Evolutionary conservation across 53 echinoderm and acorn worm genomes (phyloP), one percentile per base, ranked within the genome.

Genomic region (Mesocentrotus franciscanus): DNA sequence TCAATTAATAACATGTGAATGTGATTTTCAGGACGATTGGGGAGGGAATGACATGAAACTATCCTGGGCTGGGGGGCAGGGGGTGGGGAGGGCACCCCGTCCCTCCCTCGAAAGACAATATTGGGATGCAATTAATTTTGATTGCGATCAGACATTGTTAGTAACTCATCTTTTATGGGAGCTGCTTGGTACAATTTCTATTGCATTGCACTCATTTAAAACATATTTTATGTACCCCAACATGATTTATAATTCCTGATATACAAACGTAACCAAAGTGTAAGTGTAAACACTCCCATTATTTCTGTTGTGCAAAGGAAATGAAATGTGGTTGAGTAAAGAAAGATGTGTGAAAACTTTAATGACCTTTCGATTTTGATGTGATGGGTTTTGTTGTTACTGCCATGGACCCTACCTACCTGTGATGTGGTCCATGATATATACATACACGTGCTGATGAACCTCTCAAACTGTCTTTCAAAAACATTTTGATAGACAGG

Each of bases 331-430:
- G 15, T 34, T 78, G 34, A 78, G 30, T 78, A 32, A 78, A 33
- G 32, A 78, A 78, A 78, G 33, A 33, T 4, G 34, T 78, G 7
- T 78, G 78, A 33, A 78, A 78, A 78, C 78, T 78, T 6, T 1
- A 15, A 13, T 78, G 78, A 78, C 78, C 78, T 78, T 78, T 78
- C 17, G 2, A 78, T 78, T 78, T 78, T 78, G 78, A 78, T 78
- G 4, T 34, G 15, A 76, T 15, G 29, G 34, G 34, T 12, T 34
- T 9, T 71, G 0, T 26, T 71, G 71, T 71, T 22, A 71, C 71
- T 71, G 6, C n/a, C n/a, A n/a, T n/a, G n/a, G n/a, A n/a, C n/a
- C n/a, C n/a, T n/a, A n/a, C n/a, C n/a, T n/a, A n/a, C n/a, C n/a
- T n/a, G n/a, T n/a, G n/a, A n/a, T n/a, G n/a, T n/a, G n/a, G n/a